These are phyloP conservation scores for Aegithalos caudatus DNA, from an alignment of 2,113 vertebrate genomes.

Conservation along the genomic window DNA sequence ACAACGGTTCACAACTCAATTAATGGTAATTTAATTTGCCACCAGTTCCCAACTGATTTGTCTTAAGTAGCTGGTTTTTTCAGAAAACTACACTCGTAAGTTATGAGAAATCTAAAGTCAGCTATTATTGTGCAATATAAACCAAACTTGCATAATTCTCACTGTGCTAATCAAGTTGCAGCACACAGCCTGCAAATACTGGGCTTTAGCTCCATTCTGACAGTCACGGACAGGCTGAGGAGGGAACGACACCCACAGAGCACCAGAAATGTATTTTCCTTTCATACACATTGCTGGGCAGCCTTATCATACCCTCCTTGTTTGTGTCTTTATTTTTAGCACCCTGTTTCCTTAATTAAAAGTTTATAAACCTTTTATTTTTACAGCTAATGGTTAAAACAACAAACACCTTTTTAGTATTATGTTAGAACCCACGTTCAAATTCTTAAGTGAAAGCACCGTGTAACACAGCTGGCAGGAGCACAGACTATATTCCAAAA, in stretches of 20 bases:
- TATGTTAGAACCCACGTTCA: not conserved
- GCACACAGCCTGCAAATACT: not conserved
- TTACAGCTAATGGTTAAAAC: conserved; percentile 63
- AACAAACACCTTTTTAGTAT: conserved; percentile 50
- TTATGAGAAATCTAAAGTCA: not conserved
- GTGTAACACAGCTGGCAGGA: conserved; percentile 46
- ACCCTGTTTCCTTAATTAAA: conserved; percentile 18
- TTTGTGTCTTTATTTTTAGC: conserved; percentile 30
- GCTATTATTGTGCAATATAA: not conserved
- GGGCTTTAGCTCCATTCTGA: not conserved
- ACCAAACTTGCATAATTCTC: not conserved
- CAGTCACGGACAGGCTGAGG: not conserved
- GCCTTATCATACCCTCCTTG: not conserved
- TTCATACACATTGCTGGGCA: not conserved
- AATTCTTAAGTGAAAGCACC: not conserved
- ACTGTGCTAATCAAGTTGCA: not conserved
- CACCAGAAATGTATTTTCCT: not conserved
- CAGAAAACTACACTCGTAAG: not conserved
- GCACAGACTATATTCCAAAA: conserved; percentile 22
- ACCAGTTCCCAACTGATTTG: not conserved
- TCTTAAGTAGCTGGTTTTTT: not conserved
- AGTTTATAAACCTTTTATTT: conserved; percentile 34
- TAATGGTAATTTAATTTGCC: conserved; percentile 28
- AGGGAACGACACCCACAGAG: not conserved
- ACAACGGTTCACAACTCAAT: conserved; percentile 29